Evolutionary conservation across 2,888 invertebrate species (phyloP), one percentile per base, ranked within the genome.

Genomic region (Latheticus oryzae): DNA sequence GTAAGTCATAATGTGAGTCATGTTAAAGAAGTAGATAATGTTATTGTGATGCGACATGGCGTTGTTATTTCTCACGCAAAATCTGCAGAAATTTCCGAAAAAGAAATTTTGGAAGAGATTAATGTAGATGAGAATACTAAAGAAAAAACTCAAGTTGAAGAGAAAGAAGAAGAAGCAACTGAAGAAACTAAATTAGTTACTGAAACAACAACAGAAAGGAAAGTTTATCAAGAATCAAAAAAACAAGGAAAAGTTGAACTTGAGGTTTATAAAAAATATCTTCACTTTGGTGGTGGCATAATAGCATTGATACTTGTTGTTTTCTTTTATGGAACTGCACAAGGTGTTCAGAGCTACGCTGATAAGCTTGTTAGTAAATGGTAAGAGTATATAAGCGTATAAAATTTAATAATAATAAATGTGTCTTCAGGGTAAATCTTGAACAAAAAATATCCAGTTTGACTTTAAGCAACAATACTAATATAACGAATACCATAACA

Each of bases 101-200:
- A 89, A 65, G 86, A 91, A 74, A 89, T 90, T 0, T 79, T 85
- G 65, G 74, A 91, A 58, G 73, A 90, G 55, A 83, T 82, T 0
- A 79, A 81, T 3, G n/a, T n/a, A n/a, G 71, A 60, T 17, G 32
- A 55, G 11, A 17, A 40, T 5, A 48, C 48, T 12, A 28, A 38
- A 79, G 82, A 13, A 24, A n/a, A 21, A 15, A 11, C 15, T 17
- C 24, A 42, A 2, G 23, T 9, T 16, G 50, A 50, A 11, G 32
- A 40, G 1, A 16, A 11, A 3, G 24, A 17, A 24, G 47, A 50
- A 5, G 32, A 48, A 8, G 9, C 19, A 19, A 32, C 13, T 12
- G 54, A 59, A 37, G 40, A 48, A 15, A 42, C 35, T n/a, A 15
- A 58, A 21, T 38, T 58, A 3, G 43, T 58, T 3, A 28, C 48